phyloP scores from a whole-genome alignment of 2,888 invertebrate species.

The Synanthedon vespiformis region DNA sequence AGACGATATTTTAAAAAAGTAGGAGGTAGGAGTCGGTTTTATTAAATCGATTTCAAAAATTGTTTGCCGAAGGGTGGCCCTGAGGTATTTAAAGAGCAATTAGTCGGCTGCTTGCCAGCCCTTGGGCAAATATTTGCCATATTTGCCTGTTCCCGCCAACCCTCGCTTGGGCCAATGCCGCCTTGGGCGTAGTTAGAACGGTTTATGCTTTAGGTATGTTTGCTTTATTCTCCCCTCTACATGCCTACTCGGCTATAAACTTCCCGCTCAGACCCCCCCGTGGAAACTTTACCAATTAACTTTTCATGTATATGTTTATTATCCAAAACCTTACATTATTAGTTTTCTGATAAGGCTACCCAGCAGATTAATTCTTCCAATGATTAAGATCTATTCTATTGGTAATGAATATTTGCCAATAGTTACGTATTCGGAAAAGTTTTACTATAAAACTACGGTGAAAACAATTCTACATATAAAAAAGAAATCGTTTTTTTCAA shows the following conservation, averaged over 20 bases:
- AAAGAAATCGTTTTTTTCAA: too few species aligned
- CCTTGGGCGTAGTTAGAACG: constrained; percentile 51
- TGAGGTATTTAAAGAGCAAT: constrained; percentile 68
- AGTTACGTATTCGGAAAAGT: too few species aligned
- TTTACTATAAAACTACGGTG: too few species aligned
- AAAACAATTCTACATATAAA: too few species aligned
- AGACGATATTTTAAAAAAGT: constrained; percentile 23
- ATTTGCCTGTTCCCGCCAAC: constrained; percentile 67
- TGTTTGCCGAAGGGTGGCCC: constrained; percentile 58
- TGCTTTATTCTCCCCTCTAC: constrained; percentile 49
- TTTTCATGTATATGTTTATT: not conserved
- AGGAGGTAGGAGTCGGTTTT: constrained; percentile 40
- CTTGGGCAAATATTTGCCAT: constrained; percentile 42
- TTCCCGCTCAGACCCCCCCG: constrained; percentile 22
- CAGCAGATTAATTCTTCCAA: too few species aligned
- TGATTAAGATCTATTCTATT: too few species aligned
- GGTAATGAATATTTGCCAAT: too few species aligned
- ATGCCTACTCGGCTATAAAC: constrained; percentile 26
- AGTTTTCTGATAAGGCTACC: too few species aligned
- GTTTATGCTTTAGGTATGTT: constrained; percentile 53
- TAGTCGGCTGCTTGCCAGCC: constrained; percentile 63
- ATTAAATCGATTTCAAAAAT: constrained; percentile 58
- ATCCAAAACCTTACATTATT: too few species aligned
- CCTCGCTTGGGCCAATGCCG: constrained; percentile 51
- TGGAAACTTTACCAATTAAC: constrained; percentile 25